These are phyloP conservation scores for Sceloporus tristichus DNA, from an alignment of 2,113 vertebrate species.

Conservation along the genomic window DNA sequence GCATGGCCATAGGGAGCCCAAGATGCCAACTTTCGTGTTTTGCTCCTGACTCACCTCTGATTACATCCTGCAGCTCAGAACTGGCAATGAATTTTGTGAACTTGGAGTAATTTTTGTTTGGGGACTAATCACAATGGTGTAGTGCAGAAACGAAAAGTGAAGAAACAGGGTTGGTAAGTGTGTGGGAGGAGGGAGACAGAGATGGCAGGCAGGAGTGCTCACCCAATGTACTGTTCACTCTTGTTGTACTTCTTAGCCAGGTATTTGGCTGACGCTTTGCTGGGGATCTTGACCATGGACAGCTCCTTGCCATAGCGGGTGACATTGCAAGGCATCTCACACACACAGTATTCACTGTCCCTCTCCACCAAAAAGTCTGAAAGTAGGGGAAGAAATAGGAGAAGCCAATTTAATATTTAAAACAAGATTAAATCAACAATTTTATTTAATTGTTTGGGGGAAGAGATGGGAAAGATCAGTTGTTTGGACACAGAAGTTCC, in stretches of 20 bases:
- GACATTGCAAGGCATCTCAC: constrained; percentile 96
- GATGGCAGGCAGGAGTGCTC: not conserved
- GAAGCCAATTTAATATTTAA: not conserved
- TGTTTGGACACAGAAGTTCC: not conserved
- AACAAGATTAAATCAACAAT: not conserved
- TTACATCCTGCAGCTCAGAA: not conserved
- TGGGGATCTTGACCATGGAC: constrained; percentile 99
- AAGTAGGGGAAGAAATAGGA: constrained; percentile 28
- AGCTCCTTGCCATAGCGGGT: constrained; percentile 96
- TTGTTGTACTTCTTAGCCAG: constrained; percentile 99
- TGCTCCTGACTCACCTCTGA: not conserved
- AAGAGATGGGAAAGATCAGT: not conserved
- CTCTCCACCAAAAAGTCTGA: constrained; percentile 97
- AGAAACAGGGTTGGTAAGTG: not conserved
- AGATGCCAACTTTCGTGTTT: not conserved
- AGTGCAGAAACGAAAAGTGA: not conserved
- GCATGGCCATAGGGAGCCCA: too few relatives aligned
- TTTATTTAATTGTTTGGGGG: not conserved
- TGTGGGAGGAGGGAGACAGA: not conserved
- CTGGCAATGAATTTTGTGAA: not conserved
- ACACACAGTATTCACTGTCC: constrained; percentile 95
- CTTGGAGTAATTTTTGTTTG: not conserved
- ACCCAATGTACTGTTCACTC: constrained; percentile 97
- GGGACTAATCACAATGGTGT: not conserved
- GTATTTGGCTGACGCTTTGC: constrained; percentile 98